Evolutionary conservation across 2,797 vertebrate genomes (phyloP).

Genomic region (Monodelphis domestica): DNA sequence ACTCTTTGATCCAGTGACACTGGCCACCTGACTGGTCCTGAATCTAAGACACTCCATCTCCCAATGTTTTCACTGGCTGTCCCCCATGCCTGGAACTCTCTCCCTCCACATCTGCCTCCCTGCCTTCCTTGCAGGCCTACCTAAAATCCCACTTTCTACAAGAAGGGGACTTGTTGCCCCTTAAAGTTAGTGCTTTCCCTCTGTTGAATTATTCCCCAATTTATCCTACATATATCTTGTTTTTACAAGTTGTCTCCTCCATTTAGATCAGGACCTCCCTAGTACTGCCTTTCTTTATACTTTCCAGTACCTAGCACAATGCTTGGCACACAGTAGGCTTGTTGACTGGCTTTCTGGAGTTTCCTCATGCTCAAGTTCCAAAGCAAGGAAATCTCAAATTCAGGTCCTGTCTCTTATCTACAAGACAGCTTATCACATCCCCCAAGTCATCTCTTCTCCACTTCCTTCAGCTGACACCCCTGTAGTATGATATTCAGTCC

Average conservation of each 20-base stretch:
- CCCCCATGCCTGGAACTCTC: not conserved
- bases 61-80: not conserved
- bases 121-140: not conserved
- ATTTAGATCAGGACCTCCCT: not conserved
- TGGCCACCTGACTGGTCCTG: not conserved
- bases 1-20: too few species aligned
- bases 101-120: not conserved
- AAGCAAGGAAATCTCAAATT: not conserved
- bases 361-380: not conserved
- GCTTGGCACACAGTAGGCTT: not conserved
- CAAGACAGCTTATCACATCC: not conserved
- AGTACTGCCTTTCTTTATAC: not conserved
- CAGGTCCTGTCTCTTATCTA: not conserved
- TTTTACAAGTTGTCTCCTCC: not conserved
- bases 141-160: not conserved
- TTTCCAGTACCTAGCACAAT: not conserved
- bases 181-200: not conserved
- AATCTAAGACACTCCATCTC: not conserved
- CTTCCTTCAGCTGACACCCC: too few species aligned
- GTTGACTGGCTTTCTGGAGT: not conserved
- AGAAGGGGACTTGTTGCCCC: not conserved
- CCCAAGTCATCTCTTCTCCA: not conserved
- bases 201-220: not conserved
- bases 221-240: not conserved
- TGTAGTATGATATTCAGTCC: too few species aligned